Base-by-base conservation (phyloP, 2,113 vertebrate species). In the Callaeas wilsoni region DNA sequence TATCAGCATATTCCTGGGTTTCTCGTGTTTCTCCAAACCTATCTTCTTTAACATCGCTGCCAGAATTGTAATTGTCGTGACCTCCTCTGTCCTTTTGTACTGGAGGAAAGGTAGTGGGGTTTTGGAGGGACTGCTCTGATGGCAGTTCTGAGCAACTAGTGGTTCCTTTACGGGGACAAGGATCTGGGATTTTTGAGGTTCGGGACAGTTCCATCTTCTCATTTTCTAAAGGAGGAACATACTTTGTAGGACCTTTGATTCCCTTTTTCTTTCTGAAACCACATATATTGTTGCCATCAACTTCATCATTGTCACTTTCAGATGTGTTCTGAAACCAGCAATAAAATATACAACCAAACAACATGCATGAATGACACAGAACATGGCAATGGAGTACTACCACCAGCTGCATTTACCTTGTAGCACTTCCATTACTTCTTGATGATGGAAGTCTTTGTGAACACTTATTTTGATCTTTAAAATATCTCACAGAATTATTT, bases 231-330 rank as follows among this genome's bases (percentile, higher is more conserved):
- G 97, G 89, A 47, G 90, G 75, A 39, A 60, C 19, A 22, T 87
- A 79, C 63, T 95, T 98, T 39, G 97, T 97, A 60, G 87, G 97
- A 84, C 96, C 92, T 96, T 97, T 98, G 76, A 98, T 97, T 71
- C 96, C 98, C 82, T 98, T 98, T 94, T 96, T 98, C 94, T 92
- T 98, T 96, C 91, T 97, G 89, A 98, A 79, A 94, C 98, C 98
- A 97, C 86, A 98, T 73, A 98, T 96, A 92, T 91, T 94, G 85
- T 96, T 98, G 82, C 98, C 98, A 95, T 99, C 99, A 46, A 97
- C 95, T 90, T 99, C 98, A 94, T 98, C 98, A 93, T 74, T 97
- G 87, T 97, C 97, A 95, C 95, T 97, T 92, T 81, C 95, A 76
- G 92, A 70, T 27, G 84, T 73, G 52, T 98, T 98, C 99, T 99